Percentiles rank a stretch among this genome's conserved stretches.
Conservation (phyloP, 2,797 vertebrate genomes). For the Hippocampus kuda region DNA sequence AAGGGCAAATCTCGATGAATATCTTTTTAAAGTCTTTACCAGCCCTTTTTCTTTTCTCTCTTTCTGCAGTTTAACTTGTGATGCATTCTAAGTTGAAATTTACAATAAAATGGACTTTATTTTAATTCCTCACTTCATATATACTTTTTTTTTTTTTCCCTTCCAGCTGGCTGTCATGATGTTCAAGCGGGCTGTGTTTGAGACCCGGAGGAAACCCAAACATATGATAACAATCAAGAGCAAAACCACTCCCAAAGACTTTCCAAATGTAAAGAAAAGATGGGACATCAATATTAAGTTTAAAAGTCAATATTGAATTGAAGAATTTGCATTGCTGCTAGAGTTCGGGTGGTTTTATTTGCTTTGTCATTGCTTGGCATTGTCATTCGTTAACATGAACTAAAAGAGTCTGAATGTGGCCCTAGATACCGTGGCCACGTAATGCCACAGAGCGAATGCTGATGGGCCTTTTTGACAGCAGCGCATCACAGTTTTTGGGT, state of each 20-base stretch:
- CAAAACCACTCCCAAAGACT: constrained; percentile 65
- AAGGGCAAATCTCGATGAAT: not conserved
- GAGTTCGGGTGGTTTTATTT: not conserved
- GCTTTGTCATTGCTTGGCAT: not conserved
- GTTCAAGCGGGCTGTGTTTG: constrained; percentile 82
- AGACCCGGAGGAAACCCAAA: constrained; percentile 71
- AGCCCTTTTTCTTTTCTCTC: not conserved
- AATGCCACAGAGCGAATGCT: constrained; percentile 71
- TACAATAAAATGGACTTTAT: too few relatives aligned
- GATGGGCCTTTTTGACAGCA: constrained; percentile 74
- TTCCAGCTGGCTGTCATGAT: constrained; percentile 82
- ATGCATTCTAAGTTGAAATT: too few relatives aligned
- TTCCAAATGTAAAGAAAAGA: constrained; percentile 62
- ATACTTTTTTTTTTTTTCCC: not conserved
- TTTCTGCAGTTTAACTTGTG: too few relatives aligned
- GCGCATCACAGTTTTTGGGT: constrained; percentile 76
- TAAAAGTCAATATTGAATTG: not conserved
- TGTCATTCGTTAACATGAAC: not conserved
- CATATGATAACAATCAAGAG: constrained; percentile 52
- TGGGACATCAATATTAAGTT: not conserved
- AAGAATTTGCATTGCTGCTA: not conserved
- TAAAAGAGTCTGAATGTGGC: constrained; percentile 19
- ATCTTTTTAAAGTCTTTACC: not conserved
- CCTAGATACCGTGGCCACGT: constrained; percentile 73
- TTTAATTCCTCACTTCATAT: too few relatives aligned